A percentile compares a stretch with the other conserved stretches of the same genome.
phyloP scores from a whole-genome alignment of 2,113 vertebrate species.

The Tamias sibiricus region DNA sequence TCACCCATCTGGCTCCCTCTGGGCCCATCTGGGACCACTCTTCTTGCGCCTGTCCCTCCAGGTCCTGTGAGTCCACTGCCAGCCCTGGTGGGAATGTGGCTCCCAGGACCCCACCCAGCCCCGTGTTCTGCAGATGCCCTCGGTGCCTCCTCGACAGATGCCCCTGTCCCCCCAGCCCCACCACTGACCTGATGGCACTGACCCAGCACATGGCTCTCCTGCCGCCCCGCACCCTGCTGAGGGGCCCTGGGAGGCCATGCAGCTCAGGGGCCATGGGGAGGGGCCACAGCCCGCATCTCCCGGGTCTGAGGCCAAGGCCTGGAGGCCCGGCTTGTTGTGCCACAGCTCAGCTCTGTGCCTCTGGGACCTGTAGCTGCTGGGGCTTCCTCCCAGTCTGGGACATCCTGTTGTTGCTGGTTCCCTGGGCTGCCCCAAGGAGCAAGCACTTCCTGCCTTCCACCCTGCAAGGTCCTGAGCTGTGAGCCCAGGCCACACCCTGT shows the following conservation, averaged over 20 bases:
- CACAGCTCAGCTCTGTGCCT: neutral
- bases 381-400: slow-evolving; percentile 27
- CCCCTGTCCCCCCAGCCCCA: accelerated
- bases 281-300: neutral
- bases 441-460: slow-evolving; percentile 62
- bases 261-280: neutral
- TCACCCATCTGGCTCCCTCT: neutral
- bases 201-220: slow-evolving; percentile 69
- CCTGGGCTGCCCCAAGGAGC: neutral
- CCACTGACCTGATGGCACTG: slow-evolving; percentile 62
- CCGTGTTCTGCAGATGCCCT: neutral
- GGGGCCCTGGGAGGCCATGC: slow-evolving; percentile 10
- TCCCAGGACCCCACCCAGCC: accelerated
- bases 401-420: slow-evolving; percentile 73
- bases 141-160: accelerated
- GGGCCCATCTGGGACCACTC: neutral
- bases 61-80: no score
- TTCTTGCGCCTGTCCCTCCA: neutral
- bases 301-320: neutral
- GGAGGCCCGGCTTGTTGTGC: accelerated
- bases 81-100: neutral
- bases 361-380: neutral
- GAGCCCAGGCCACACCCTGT: neutral
- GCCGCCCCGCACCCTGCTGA: neutral
- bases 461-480: neutral